Conservation (phyloP, 1,140 invertebrate species). For the Caenorhabditis brenneri region DNA sequence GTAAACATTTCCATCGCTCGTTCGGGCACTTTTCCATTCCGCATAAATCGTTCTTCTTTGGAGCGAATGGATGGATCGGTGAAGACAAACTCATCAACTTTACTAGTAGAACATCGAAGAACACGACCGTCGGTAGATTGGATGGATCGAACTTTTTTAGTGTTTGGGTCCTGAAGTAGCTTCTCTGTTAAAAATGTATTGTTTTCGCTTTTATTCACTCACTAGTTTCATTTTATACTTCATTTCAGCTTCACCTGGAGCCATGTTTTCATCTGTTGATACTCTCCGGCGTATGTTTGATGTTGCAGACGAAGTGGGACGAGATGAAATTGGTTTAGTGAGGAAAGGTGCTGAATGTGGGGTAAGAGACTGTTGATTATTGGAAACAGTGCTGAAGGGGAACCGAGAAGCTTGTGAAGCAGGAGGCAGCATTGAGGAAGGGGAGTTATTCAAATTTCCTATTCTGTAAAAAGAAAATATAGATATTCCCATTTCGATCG, state of each 20-base stretch:
- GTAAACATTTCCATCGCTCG: neutral
- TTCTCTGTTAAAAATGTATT: neutral
- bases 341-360: slow-evolving; percentile 11
- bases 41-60: neutral
- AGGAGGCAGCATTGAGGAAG: neutral
- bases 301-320: neutral
- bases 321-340: neutral
- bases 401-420: neutral
- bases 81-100: neutral
- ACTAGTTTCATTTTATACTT: slow-evolving; percentile 4
- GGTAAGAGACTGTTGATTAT: neutral
- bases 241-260: neutral
- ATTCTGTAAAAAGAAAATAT: neutral
- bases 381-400: neutral
- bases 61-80: neutral
- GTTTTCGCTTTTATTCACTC: neutral
- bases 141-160: neutral
- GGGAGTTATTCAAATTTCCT: neutral
- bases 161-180: neutral
- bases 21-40: neutral
- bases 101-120: neutral
- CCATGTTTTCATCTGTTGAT: neutral
- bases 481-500: neutral
- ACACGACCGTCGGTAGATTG: neutral
- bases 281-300: neutral